These are phyloP conservation scores for Lepidostoma basale DNA, from an alignment of 1,140 invertebrate genomes.

Conservation along the genomic window DNA sequence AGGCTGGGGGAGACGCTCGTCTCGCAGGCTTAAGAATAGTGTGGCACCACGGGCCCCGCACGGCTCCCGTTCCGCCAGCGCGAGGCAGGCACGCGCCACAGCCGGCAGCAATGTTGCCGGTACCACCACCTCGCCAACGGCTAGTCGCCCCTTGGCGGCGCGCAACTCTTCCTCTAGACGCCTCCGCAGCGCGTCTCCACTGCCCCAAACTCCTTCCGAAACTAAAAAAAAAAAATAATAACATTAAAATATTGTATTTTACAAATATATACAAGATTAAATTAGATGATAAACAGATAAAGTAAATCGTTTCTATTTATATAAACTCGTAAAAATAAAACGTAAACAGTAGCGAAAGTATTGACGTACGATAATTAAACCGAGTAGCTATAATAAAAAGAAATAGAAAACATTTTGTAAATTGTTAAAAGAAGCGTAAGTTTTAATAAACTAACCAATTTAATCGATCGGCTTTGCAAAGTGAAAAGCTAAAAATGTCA, in stretches of 20 bases:
- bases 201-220: slow-evolving; percentile 32
- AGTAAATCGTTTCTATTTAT: too few species aligned
- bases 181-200: slow-evolving; percentile 64
- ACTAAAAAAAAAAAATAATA: slow-evolving; percentile 24
- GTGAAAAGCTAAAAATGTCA: too few species aligned
- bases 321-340: too few species aligned
- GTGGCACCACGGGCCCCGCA: slow-evolving; percentile 81
- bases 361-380: too few species aligned
- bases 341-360: too few species aligned
- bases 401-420: too few species aligned
- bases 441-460: too few species aligned
- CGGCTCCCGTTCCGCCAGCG: slow-evolving; percentile 82
- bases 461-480: too few species aligned
- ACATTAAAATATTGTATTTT: slow-evolving; percentile 5
- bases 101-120: slow-evolving; percentile 77
- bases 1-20: slow-evolving; percentile 60
- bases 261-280: too few species aligned
- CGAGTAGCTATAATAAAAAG: too few species aligned
- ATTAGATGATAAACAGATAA: too few species aligned
- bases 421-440: too few species aligned
- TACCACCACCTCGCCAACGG: slow-evolving; percentile 80
- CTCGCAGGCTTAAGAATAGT: slow-evolving; percentile 77
- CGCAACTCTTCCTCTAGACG: slow-evolving; percentile 76
- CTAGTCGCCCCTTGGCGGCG: slow-evolving; percentile 73
- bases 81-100: slow-evolving; percentile 76